Percentiles rank a stretch among this genome's conserved stretches.
phyloP scores from a whole-genome alignment of 2,797 vertebrate species.

The Macropodus opercularis region DNA sequence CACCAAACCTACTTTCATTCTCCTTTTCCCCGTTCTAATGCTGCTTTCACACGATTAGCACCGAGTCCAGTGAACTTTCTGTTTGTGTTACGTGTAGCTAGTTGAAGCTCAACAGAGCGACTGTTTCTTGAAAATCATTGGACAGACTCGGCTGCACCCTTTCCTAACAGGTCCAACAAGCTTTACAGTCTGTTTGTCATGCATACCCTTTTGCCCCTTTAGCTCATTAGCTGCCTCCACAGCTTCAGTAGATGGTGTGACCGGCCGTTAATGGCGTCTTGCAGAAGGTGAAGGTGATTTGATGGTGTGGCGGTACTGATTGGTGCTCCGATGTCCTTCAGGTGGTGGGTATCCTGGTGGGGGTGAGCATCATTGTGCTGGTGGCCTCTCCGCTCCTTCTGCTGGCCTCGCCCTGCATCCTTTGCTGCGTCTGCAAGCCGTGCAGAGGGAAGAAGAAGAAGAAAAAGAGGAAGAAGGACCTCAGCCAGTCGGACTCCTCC shows the following conservation, averaged over 20 bases:
- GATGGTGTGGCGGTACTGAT: too few relatives aligned
- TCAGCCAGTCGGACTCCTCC: constrained; percentile 70
- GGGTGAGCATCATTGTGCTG: constrained; percentile 90
- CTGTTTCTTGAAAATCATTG: constrained; percentile 34
- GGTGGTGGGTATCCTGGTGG: constrained; percentile 96
- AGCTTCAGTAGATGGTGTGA: not conserved
- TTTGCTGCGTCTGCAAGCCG: constrained; percentile 95
- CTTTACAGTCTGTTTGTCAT: constrained; percentile 20
- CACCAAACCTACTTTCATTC: constrained; percentile 24
- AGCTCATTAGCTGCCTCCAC: not conserved
- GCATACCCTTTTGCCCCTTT: constrained; percentile 5
- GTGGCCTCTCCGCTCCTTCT: constrained; percentile 94
- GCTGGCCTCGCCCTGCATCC: constrained; percentile 93
- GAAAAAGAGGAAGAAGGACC: constrained; percentile 67
- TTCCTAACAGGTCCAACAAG: constrained; percentile 27
- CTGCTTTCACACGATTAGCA: constrained; percentile 34
- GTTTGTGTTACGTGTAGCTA: not conserved
- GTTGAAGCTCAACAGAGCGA: not conserved
- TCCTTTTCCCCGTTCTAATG: not conserved
- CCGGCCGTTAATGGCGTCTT: not conserved
- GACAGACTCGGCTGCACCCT: constrained; percentile 31
- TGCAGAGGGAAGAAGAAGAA: constrained; percentile 79
- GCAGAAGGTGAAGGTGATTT: too few relatives aligned
- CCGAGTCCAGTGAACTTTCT: constrained; percentile 2
- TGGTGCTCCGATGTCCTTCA: constrained; percentile 54